A percentile compares a stretch with the other conserved stretches of the same genome.
Evolutionary conservation across 2,797 vertebrate species (phyloP).

Genomic region (Hydrophis major): DNA sequence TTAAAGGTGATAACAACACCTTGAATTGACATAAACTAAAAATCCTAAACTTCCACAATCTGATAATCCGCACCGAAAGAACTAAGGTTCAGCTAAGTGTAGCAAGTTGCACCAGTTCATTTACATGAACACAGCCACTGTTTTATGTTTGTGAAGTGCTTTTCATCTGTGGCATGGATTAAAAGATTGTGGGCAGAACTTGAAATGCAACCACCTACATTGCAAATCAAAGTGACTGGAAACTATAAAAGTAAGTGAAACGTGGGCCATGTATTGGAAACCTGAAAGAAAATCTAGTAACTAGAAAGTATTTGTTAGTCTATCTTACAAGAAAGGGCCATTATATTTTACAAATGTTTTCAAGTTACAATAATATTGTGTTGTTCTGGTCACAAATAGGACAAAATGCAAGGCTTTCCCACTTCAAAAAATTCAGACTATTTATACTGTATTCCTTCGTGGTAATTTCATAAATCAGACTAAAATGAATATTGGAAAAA

Average conservation of each 20-base stretch:
- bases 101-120: background rate
- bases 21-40: background rate
- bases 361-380: background rate
- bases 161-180: background rate
- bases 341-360: background rate
- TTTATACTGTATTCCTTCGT: background rate
- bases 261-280: background rate
- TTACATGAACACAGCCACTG: background rate
- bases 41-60: background rate
- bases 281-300: constrained; percentile 9
- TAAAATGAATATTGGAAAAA: background rate
- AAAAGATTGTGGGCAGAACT: background rate
- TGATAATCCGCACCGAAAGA: background rate
- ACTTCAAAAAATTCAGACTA: background rate
- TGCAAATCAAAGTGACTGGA: background rate
- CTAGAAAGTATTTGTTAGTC: background rate
- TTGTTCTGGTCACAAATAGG: too few species aligned
- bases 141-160: background rate
- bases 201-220: background rate
- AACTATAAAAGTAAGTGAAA: background rate
- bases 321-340: background rate
- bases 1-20: background rate
- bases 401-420: background rate
- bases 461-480: background rate
- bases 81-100: background rate